Evolutionary conservation across 64 coral and sea anemone genomes (phyloP), one percentile per base, ranked within the genome.

Genomic region (Astreopora myriophthalma): DNA sequence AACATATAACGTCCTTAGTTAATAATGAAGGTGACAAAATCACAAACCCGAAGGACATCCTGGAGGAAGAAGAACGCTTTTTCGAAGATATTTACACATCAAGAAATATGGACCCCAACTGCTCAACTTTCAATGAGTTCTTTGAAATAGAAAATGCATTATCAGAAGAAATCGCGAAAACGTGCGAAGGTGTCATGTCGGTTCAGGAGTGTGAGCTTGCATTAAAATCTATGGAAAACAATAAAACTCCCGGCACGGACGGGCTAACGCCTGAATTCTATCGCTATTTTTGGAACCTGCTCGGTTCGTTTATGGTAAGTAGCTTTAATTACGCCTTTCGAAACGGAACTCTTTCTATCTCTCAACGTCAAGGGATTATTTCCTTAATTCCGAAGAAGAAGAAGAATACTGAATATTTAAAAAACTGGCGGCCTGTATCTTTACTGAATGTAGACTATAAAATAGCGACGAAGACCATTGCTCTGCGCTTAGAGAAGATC

Each of bases 131-230:
- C 14, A 84, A 31, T 34, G 52, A 64, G 6, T 66, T 66, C 63
- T 66, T 66, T 9, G 8, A 71, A 16, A 71, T 26, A 71, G 69
- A 71, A 37, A 34, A 71, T 71, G 69, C 32, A 32, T 71, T 71
- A 71, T 71, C 69, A 30, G 81, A 68, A 85, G 82, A 85, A n/a
- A 85, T 38, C 34, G 40, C 34, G 8, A 74, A 49, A 74, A 35
- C 30, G 31, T 49, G 68, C 12, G 69, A 88, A 73, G 86, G 86
- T 75, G 32, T 29, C 20, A 57, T 74, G 71, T 25, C 86, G 3
- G 5, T 75, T 46, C 1, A 72, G 28, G 86, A 88, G 65, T 74
- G 69, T 75, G 39, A 74, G 28, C 23, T 25, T 10, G 35, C 25
- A 19, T 67, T 85, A 25, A 85, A 69, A 3, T n/a, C 25, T 31